A percentile compares a stretch with the other conserved stretches of the same genome.
These are phyloP conservation scores for Chlorospingus flavigularis DNA, from an alignment of 2,797 vertebrate genomes.

Conservation along the genomic window DNA sequence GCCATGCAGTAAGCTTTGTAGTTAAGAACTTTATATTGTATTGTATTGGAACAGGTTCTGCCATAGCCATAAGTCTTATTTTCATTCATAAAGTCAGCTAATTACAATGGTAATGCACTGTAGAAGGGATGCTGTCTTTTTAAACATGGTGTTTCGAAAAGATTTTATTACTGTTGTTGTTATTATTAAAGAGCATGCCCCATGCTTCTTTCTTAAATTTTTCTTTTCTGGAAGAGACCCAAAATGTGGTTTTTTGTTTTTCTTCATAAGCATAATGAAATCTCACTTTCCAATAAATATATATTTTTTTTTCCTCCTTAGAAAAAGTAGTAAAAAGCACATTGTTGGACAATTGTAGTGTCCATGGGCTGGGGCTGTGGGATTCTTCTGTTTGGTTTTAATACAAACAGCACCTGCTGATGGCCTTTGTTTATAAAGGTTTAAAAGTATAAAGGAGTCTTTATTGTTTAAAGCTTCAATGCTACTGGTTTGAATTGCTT, in stretches of 20 bases:
- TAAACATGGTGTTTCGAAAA: constrained; percentile 5
- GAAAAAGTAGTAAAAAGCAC: constrained; percentile 19
- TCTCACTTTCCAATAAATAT: constrained; percentile 81
- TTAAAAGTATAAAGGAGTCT: constrained; percentile 62
- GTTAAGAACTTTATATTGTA: not conserved
- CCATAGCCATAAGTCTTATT: not conserved
- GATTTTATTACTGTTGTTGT: not conserved
- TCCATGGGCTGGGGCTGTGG: not conserved
- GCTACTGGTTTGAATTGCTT: constrained; percentile 53
- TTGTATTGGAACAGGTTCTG: not conserved
- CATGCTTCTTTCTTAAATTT: not conserved
- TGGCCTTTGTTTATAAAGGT: constrained; percentile 40
- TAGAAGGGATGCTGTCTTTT: constrained; percentile 26
- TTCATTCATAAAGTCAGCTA: not conserved
- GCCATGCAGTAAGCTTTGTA: constrained; percentile 1
- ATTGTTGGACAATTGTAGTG: constrained; percentile 46
- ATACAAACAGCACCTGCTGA: constrained; percentile 41
- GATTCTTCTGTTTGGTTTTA: constrained; percentile 12
- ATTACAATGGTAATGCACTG: not conserved
- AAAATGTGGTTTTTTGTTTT: not conserved
- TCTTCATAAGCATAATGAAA: constrained; percentile 25
- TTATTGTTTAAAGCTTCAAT: constrained; percentile 64
- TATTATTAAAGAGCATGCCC: constrained; percentile 1
- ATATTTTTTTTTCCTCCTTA: not conserved
- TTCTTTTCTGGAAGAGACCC: not conserved